Evolutionary conservation across 2,888 invertebrate species (phyloP), one percentile per base, ranked within the genome.

Genomic region (Drymonia ruficornis): DNA sequence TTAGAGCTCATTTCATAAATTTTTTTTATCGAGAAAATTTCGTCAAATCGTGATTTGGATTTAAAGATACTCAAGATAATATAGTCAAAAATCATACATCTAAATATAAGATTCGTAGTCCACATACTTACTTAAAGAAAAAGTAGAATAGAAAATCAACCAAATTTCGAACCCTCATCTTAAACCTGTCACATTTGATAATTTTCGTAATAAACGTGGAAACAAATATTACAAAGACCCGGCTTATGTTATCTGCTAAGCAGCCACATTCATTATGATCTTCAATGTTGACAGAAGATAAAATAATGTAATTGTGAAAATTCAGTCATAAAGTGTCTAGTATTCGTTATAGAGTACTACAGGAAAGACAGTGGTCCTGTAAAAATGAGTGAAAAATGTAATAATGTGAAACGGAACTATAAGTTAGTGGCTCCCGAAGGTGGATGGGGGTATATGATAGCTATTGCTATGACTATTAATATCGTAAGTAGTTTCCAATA

Each of bases 381-480:
- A 42, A 59, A 67, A 52, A 83, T 82, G 84, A 72, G 63, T 67
- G 68, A 49, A 8, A 72, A 70, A 47, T 67, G 75, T 38, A 51
- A 56, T 66, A 53, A 47, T 42, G 59, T 58, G 31, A 74, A 75
- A 56, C 65, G 42, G 34, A 82, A 76, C 52, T 80, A 78, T 63
- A 66, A 75, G 56, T 50, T 77, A 1, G 81, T 85, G 18, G 72
- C 95, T 0, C 95, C 95, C 0, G 95, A 95, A 57, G 96, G 96
- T 1, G 96, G 96, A 0, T 96, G 95, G 94, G 96, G 96, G 0
- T 95, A 95, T 84, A 78, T 95, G 67, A 93, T 96, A 52, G 93
- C 94, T n/a, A 44, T 94, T 1, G 94, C 94, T 2, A 91, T 94
- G 52, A 90, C 94, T 56, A 72, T 95, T 13, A 93, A 93, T 69